phyloP scores from a whole-genome alignment of 1,140 invertebrate genomes.

The Tetramorium simillimum region DNA sequence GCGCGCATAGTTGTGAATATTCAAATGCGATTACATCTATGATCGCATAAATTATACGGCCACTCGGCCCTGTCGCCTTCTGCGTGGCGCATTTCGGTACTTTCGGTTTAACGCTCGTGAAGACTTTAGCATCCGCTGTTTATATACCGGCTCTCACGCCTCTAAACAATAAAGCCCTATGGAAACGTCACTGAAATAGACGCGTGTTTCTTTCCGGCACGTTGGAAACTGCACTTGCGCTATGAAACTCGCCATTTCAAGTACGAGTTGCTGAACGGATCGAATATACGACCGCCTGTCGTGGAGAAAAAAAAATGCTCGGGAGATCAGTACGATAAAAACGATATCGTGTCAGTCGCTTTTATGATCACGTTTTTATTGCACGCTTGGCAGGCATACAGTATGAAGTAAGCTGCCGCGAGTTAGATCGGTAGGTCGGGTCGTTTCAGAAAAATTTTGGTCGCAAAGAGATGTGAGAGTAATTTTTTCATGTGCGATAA shows the following conservation, averaged over 20 bases:
- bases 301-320: conserved; percentile 1
- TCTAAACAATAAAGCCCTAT: conserved; percentile 5
- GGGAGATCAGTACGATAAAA: conserved; percentile 28
- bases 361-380: conserved; percentile 37
- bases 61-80: conserved; percentile 51
- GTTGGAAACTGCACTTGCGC: background rate
- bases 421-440: background rate
- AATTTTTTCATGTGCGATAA: conserved; percentile 27
- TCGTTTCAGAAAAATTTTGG: conserved; percentile 22
- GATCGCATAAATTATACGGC: conserved; percentile 78
- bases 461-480: background rate
- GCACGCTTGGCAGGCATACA: background rate
- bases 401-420: conserved; percentile 2
- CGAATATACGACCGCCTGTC: background rate
- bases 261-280: conserved; percentile 2
- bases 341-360: conserved; percentile 30
- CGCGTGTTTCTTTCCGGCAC: background rate
- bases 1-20: conserved; percentile 80
- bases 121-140: conserved; percentile 37
- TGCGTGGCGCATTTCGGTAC: conserved; percentile 34
- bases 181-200: background rate
- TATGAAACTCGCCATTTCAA: conserved; percentile 32
- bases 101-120: conserved; percentile 47
- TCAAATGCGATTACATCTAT: conserved; percentile 81
- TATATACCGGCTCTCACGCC: conserved; percentile 8